Base-by-base conservation (phyloP, 2,888 invertebrate genomes). In the Metacarcinus magister region DNA sequence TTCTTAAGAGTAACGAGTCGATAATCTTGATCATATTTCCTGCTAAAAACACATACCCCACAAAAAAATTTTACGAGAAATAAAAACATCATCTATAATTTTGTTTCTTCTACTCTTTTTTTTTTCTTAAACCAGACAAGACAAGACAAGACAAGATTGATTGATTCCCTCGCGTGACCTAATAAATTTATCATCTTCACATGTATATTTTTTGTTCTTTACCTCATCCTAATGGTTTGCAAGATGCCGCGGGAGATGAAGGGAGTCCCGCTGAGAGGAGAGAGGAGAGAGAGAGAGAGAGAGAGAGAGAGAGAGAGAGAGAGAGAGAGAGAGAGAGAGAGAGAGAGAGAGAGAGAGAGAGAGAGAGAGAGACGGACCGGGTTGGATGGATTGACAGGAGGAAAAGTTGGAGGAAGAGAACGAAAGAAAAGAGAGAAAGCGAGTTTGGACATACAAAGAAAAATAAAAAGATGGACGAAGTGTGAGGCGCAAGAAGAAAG, bases 151-250 rank as follows among this genome's bases (percentile, higher is more conserved):
- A n/a, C n/a, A n/a, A 54, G 54, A 54, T 54, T 54, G 82, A 82
- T 82, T 82, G 28, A n/a, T 82, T 32, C 10, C 82, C 82, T 82
- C 82, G 82, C 82, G 82, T 82, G 82, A 82, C 82, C 82, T 32
- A 32, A 4, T 82, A 82, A 32, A 82, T 82, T 32, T n/a, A 32
- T 82, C 28, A 2, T 32, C 82, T 28, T 82, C 32, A 32, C 67
- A 67, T 23, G n/a, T 82, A 10, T 28, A 82, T 82, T 82, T 82
- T 32, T 82, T 67, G n/a, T 67, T 23, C 82, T 54, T 54, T 82
- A 28, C 13, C 32, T 82, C 82, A 32, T 32, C 82, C 32, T 7
- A 82, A n/a, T 82, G 82, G 82, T 82, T 82, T 82, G 28, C 28
- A 32, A 3, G 82, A 82, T 82, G 32, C 82, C 82, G 82, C 82